Percentiles rank a stretch among this genome's conserved stretches.
These are phyloP conservation scores for Enteromius unitaeniatus DNA, from an alignment of 2,797 vertebrate species.

Conservation along the genomic window DNA sequence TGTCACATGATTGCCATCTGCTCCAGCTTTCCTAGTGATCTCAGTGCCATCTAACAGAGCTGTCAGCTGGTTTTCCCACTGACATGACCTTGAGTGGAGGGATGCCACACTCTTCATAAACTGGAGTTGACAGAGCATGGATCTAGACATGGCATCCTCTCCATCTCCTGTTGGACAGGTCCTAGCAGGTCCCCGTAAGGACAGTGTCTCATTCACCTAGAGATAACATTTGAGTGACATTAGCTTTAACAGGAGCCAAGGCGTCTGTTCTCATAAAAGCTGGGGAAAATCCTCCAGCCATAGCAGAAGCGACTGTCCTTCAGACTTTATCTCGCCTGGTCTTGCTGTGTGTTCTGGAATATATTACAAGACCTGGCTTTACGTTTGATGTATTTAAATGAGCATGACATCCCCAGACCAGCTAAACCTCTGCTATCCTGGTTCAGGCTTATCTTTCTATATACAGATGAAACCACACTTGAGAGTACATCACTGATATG, in stretches of 20 bases:
- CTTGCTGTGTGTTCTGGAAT: slow-evolving; percentile 72
- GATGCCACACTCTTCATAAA: slow-evolving; percentile 36
- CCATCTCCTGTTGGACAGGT: slow-evolving; percentile 39
- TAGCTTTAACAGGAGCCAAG: slow-evolving; percentile 38
- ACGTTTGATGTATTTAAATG: slow-evolving; percentile 80
- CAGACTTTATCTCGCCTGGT: slow-evolving; percentile 65
- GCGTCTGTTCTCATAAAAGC: slow-evolving; percentile 31
- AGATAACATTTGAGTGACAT: slow-evolving; percentile 45
- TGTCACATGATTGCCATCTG: slow-evolving; percentile 21
- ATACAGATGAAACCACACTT: slow-evolving; percentile 70
- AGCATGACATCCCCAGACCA: slow-evolving; percentile 66
- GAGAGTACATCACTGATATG: slow-evolving; percentile 45
- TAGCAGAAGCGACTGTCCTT: slow-evolving; percentile 20
- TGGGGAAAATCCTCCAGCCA: slow-evolving; percentile 28
- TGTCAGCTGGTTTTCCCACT: slow-evolving; percentile 65
- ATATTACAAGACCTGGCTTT: slow-evolving; percentile 72
- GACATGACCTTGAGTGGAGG: slow-evolving; percentile 58
- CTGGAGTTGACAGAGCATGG: slow-evolving; percentile 38
- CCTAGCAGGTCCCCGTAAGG: slow-evolving; percentile 35
- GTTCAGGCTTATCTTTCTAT: slow-evolving; percentile 73
- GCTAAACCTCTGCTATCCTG: slow-evolving; percentile 66
- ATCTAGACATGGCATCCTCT: slow-evolving; percentile 39
- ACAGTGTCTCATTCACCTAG: slow-evolving; percentile 50
- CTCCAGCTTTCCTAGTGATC: slow-evolving; percentile 31
- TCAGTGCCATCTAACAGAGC: slow-evolving; percentile 62